Evolutionary conservation across 2,888 invertebrate genomes (phyloP).

Genomic region (Rhabditoides inermis): DNA sequence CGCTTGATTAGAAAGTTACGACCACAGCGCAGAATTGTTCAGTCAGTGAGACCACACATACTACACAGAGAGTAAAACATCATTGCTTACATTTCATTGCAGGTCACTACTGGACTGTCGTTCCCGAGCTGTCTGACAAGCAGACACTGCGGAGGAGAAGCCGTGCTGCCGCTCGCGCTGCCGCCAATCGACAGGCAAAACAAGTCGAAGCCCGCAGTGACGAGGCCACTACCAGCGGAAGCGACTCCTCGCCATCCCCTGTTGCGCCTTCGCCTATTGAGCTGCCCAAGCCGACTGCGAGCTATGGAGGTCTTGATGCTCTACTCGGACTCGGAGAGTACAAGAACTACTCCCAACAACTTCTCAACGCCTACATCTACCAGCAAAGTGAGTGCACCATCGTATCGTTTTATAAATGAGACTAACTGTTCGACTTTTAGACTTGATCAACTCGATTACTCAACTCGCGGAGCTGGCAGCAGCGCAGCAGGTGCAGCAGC

Average conservation of each 20-base stretch:
- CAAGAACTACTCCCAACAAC: slow-evolving; percentile 10
- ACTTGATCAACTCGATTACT: not conserved
- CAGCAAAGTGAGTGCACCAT: slow-evolving; percentile 19
- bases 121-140: slow-evolving; percentile 47
- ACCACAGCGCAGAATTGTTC: no score
- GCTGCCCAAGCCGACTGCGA: slow-evolving; percentile 23
- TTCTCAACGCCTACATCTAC: slow-evolving; percentile 20
- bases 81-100: no score
- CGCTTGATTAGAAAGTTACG: no score
- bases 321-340: slow-evolving; percentile 9
- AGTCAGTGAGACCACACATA: no score
- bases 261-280: slow-evolving; percentile 21
- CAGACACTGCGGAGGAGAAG: slow-evolving; percentile 33
- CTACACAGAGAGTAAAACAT: no score
- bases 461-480: not conserved
- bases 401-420: not conserved
- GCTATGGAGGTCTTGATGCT: slow-evolving; percentile 9
- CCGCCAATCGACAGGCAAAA: no score
- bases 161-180: no score
- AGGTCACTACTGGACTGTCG: slow-evolving; percentile 52
- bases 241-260: slow-evolving; percentile 22
- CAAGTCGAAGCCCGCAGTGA: no score
- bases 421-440: not conserved
- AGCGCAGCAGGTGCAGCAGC: no score
- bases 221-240: slow-evolving; percentile 15